A percentile compares a stretch with the other conserved stretches of the same genome.
These are phyloP conservation scores for Reticulitermes speratus DNA, from an alignment of 1,140 invertebrate genomes.

Conservation along the genomic window DNA sequence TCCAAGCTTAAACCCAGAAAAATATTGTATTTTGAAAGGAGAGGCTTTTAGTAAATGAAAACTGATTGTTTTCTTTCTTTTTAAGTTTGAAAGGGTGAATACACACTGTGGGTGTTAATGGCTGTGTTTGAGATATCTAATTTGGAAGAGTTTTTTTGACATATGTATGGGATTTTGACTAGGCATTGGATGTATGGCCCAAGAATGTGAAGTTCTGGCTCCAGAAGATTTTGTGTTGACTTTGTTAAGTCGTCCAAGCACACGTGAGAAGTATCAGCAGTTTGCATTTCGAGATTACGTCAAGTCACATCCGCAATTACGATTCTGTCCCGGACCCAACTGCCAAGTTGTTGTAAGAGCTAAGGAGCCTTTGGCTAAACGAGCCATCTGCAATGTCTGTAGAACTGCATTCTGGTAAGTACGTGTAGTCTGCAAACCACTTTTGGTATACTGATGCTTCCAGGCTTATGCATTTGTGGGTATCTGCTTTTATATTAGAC, in stretches of 20 bases:
- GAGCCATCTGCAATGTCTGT: constrained; percentile 74
- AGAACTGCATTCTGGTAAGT: constrained; percentile 79
- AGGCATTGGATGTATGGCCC: constrained; percentile 94
- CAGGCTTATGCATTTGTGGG: too few species aligned
- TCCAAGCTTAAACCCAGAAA: too few species aligned
- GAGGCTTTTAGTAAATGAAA: too few species aligned
- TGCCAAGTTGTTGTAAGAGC: constrained; percentile 84
- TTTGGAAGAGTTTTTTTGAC: not conserved
- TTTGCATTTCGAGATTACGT: constrained; percentile 97
- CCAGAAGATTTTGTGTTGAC: constrained; percentile 94
- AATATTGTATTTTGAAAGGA: too few species aligned
- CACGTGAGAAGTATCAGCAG: constrained; percentile 91
- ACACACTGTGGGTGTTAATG: too few species aligned
- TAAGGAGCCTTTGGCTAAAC: constrained; percentile 74
- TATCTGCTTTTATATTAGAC: too few species aligned
- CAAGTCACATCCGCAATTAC: constrained; percentile 82
- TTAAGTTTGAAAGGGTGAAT: too few species aligned
- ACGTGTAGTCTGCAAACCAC: not conserved
- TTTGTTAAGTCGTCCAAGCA: constrained; percentile 72
- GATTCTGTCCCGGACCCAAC: constrained; percentile 96
- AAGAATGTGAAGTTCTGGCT: constrained; percentile 86
- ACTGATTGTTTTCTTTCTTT: too few species aligned
- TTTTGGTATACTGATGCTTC: not conserved
- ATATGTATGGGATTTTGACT: not conserved
- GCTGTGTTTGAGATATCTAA: not conserved